Base-by-base conservation (phyloP, 2,888 invertebrate genomes). In the Cephus nigrinus region DNA sequence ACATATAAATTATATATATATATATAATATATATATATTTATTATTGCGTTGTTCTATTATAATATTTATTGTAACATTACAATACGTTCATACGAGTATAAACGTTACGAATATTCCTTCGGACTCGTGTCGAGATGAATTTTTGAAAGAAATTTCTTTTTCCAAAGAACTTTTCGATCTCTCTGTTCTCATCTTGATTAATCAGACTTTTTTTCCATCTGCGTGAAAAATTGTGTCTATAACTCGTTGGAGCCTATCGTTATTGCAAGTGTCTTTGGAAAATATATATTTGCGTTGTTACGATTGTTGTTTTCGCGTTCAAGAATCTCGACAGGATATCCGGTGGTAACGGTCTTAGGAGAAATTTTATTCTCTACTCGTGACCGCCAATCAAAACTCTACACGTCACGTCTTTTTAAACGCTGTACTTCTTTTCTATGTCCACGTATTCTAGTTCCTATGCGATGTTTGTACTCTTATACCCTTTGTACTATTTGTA, bases 401-500 rank as follows among this genome's bases (percentile, higher is more conserved):
- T 83, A 79, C 84, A 84, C 81, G 85, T 86, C 85, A 83, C 80
- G 81, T 85, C 80, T 74, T 12, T 74, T 23, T 74, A 35, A 30
- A 88, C 85, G 87, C 87, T 89, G 88, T 90, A 86, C 88, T 83
- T 90, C 55, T 88, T 90, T 88, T 90, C 89, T 88, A 90, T 91
- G 90, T 91, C 90, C 90, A 88, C 89, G 89, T 90, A 88, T 85
- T 89, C 90, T 90, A 91, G 90, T 91, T 91, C 91, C 91, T 91
- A 91, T 85, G 90, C 89, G 88, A 90, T 90, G 88, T 91, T 91
- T 90, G 90, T 91, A 91, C 90, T 90, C 90, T 90, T 89, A 90
- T 91, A 91, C 88, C 90, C 91, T 91, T 90, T 91, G 87, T 90
- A 91, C 90, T 89, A 89, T 91, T 91, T 91, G 90, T 91, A 91